Base-by-base conservation (phyloP, 2,888 invertebrate genomes). In the Chloroclysta siterata region DNA sequence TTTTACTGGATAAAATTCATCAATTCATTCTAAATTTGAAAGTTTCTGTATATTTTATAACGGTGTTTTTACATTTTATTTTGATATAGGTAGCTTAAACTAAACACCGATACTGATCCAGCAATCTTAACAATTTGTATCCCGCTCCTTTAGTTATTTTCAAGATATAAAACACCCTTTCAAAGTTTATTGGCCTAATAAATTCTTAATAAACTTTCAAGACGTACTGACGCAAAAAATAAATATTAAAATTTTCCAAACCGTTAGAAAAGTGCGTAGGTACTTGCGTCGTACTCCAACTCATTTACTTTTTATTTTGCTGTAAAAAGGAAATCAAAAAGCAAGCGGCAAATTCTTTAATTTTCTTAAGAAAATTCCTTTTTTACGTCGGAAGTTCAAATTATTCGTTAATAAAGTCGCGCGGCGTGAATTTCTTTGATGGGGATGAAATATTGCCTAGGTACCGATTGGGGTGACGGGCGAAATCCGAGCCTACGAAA, bases 381-480 rank as follows among this genome's bases (percentile, higher is more conserved):
- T 83, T 80, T 74, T 71, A 67, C 70, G 72, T 72, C 79, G 80
- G 80, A 82, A 83, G 82, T 84, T 82, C 79, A 81, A 89, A 87
- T 87, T 85, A 87, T 88, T 86, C 87, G 83, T 87, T 87, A 87
- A 87, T 90, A 90, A 89, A 89, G 79, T 81, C 78, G 78, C 77
- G 71, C 76, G 76, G 81, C 78, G 81, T 79, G 79, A 84, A 85
- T 87, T 87, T 85, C 87, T 91, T 90, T 90, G 89, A 89, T 84
- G 87, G 81, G 83, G 84, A 83, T 88, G 89, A 89, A 90, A 90
- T 89, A 90, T 89, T 85, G 87, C 85, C 84, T 87, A 84, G 82
- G 70, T 70, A 68, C 70, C 70, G 70, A 70, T 72, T 72, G 65
- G 83, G 82, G 83, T 85, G 89, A 87, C 89, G 85, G 80, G 81